A percentile compares a stretch with the other conserved stretches of the same genome.
Evolutionary conservation across 2,888 invertebrate species (phyloP).

Genomic region (Steromphala cineraria): DNA sequence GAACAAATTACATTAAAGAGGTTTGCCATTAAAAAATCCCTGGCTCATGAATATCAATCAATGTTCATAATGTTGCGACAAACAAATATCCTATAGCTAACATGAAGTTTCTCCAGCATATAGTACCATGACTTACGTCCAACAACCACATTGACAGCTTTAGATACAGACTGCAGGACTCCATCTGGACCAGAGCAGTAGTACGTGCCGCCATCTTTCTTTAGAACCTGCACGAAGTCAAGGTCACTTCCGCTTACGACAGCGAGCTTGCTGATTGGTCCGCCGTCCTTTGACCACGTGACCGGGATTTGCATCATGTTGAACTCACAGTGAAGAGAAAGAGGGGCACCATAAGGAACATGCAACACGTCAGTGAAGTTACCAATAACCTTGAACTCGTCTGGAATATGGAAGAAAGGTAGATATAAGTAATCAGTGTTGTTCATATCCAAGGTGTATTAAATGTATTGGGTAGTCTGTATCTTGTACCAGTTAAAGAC

Average conservation of each 20-base stretch:
- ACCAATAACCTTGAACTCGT: not conserved
- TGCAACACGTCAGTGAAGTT: not conserved
- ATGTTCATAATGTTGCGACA: no score
- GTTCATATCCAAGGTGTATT: no score
- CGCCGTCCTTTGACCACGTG: not conserved
- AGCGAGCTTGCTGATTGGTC: not conserved
- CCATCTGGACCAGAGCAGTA: not conserved
- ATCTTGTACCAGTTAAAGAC: no score
- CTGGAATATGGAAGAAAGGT: not conserved
- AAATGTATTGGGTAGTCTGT: no score
- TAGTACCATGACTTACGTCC: not conserved
- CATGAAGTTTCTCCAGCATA: not conserved
- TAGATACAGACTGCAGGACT: not conserved
- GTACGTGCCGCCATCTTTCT: not conserved
- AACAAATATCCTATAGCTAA: no score
- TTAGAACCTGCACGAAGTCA: not conserved
- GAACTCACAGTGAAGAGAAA: not conserved
- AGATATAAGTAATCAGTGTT: no score
- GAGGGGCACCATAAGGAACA: not conserved
- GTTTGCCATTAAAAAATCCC: no score
- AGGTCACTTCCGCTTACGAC: not conserved
- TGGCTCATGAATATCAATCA: no score
- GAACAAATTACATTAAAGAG: no score
- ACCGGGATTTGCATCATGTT: not conserved
- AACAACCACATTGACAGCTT: not conserved